Conservation (phyloP, 2,888 invertebrate species). For the Athetis lepigone region DNA sequence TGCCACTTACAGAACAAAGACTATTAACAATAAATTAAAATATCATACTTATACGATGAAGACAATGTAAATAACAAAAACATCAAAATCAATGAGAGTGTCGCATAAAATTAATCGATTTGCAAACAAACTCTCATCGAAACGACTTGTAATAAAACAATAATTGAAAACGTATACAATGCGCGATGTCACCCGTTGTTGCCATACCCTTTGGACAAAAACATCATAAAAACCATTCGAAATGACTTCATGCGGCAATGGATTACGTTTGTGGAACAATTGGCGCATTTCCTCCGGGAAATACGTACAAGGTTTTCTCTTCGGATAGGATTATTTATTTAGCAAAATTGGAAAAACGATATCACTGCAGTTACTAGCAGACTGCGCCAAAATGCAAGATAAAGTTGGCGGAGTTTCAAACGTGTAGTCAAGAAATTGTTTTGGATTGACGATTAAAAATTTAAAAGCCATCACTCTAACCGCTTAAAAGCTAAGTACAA, state of each 20-base stretch:
- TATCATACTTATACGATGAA: conserved; percentile 27
- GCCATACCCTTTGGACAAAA: conserved; percentile 28
- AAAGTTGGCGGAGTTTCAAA: conserved; percentile 16
- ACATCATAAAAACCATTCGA: conserved; percentile 35
- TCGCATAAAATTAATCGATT: conserved; percentile 61
- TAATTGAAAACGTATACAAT: conserved; percentile 50
- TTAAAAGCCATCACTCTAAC: neutral
- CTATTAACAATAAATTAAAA: conserved; percentile 47
- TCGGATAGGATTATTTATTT: conserved; percentile 29
- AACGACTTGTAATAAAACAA: conserved; percentile 44
- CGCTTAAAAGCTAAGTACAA: conserved; percentile 1
- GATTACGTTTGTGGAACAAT: conserved; percentile 20
- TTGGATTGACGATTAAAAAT: neutral
- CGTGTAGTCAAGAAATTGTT: neutral
- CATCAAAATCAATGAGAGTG: conserved; percentile 52
- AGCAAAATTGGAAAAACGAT: conserved; percentile 23
- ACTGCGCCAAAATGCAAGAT: conserved; percentile 22
- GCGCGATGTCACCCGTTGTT: conserved; percentile 43
- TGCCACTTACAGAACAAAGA: conserved; percentile 33
- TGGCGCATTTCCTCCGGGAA: conserved; percentile 35
- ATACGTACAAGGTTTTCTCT: conserved; percentile 26
- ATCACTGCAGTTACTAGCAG: conserved; percentile 29
- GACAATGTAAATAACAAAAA: conserved; percentile 34
- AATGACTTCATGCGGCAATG: conserved; percentile 32
- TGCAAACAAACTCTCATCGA: conserved; percentile 31